These are phyloP conservation scores for Eutolmus rufibarbis DNA, from an alignment of 2,888 invertebrate species.

Conservation along the genomic window DNA sequence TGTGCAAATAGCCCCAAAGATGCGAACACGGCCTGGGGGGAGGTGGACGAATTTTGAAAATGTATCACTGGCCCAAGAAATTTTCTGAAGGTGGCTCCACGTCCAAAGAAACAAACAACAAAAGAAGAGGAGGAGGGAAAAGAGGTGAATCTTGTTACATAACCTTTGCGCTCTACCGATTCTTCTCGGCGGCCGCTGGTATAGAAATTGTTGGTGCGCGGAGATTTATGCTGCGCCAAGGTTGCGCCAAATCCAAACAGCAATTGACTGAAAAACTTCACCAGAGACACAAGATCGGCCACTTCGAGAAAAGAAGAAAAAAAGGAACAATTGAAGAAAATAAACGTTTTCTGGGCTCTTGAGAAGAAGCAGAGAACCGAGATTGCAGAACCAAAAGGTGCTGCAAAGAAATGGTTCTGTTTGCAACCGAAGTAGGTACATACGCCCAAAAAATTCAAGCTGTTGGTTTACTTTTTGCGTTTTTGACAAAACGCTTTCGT, in stretches of 20 bases:
- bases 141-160: slow-evolving; percentile 13
- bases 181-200: not conserved
- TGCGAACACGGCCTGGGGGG: not conserved
- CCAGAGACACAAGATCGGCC: not conserved
- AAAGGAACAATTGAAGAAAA: not conserved
- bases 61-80: slow-evolving; percentile 14
- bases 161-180: slow-evolving; percentile 42
- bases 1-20: not conserved
- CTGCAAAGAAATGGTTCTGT: not conserved
- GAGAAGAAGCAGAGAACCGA: not conserved
- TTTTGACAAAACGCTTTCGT: slow-evolving; percentile 14
- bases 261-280: slow-evolving; percentile 9
- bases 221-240: slow-evolving; percentile 36
- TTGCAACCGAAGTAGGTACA: not conserved
- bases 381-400: not conserved
- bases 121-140: not conserved
- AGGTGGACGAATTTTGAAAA: not conserved
- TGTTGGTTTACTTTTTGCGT: not conserved
- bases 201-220: not conserved
- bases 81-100: slow-evolving; percentile 1
- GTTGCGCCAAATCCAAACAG: slow-evolving; percentile 38
- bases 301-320: not conserved
- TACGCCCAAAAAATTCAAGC: not conserved
- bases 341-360: not conserved
- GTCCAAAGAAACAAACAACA: slow-evolving; percentile 5